Percentiles rank a stretch among this genome's conserved stretches.
These are phyloP conservation scores for Apostichopus japonicus DNA, from an alignment of 35 echinoderm and acorn worm genomes.

Conservation along the genomic window DNA sequence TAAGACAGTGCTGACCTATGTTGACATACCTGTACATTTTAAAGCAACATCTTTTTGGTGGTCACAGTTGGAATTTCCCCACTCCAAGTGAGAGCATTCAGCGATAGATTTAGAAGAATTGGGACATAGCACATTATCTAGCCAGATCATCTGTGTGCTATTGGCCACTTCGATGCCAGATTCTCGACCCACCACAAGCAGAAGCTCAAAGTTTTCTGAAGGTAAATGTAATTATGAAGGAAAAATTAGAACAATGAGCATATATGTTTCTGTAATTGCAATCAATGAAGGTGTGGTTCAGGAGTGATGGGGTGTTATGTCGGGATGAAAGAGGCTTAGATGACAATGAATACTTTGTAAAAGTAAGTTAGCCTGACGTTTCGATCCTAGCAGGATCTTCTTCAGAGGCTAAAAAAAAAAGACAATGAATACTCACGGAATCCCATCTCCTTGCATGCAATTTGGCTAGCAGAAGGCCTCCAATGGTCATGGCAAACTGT, in stretches of 20 bases:
- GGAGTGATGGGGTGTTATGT: too few species aligned
- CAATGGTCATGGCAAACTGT: slow-evolving; percentile 75
- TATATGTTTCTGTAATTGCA: too few species aligned
- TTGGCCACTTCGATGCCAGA: slow-evolving; percentile 36
- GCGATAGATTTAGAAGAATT: slow-evolving; percentile 33
- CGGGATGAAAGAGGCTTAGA: too few species aligned
- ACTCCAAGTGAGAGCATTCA: slow-evolving; percentile 52
- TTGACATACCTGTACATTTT: slow-evolving; percentile 66
- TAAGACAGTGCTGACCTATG: too few species aligned
- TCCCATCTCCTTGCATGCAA: slow-evolving; percentile 69
- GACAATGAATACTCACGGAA: slow-evolving; percentile 60
- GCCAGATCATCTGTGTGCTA: slow-evolving; percentile 59
- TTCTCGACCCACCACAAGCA: slow-evolving; percentile 14
- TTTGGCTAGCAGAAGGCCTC: slow-evolving; percentile 29
- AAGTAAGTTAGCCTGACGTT: too few species aligned
- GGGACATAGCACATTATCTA: slow-evolving; percentile 79
- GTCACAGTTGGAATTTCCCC: slow-evolving; percentile 82
- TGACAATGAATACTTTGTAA: too few species aligned
- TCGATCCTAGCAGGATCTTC: too few species aligned
- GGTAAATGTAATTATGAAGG: neutral
- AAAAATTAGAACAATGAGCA: too few species aligned
- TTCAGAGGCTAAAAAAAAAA: too few species aligned
- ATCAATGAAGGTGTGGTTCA: too few species aligned
- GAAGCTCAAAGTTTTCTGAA: neutral
- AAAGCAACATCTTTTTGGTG: slow-evolving; percentile 80